Base-by-base conservation (phyloP, 2,113 vertebrate genomes). In the Cololabis saira region DNA sequence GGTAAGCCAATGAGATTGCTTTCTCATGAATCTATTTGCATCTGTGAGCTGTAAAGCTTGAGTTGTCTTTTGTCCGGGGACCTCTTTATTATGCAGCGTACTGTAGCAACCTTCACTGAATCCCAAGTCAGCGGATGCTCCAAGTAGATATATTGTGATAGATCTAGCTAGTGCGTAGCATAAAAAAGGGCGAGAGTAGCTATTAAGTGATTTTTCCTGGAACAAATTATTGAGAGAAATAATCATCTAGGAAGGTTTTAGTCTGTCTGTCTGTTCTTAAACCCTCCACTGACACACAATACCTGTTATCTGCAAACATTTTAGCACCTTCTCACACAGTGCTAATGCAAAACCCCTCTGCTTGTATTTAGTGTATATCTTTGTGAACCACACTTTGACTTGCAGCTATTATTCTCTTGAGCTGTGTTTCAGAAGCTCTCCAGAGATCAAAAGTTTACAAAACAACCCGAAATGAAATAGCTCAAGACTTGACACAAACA, bases 11-110 rank as follows among this genome's bases (percentile, higher is more conserved):
- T 76, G 49, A 77, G 70, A 48, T 44, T 57, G 63, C 51, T 21
- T 74, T 61, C 53, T 77, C 55, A 80, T 70, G 69, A 80, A 74
- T 60, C 45, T 3, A 83, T 88, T 84, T 88, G 67, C 79, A 86
- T 87, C 50, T 42, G 58, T 30, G 33, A 71, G 74, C 44, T 80
- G 61, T 67, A 79, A 73, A 71, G 66, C 60, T 77, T 55, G 55
- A 41, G 14, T 66, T 73, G 61, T 51, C 53, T 63, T 82, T 87
- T 79, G 61, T 80, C 65, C 60, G 24, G 16, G 7, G 52, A 74
- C 43, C 54, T 61, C 33, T 69, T 73, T 63, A 75, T 86, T 69
- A 81, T 87, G 79, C 81, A 67, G 17, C 12, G 24, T 50, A 65
- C 54, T 66, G 33, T 55, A 18, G 53, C 53, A 65, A 70, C 73